Base-by-base conservation (phyloP, 2,888 invertebrate genomes). In the Rotaria macrura region DNA sequence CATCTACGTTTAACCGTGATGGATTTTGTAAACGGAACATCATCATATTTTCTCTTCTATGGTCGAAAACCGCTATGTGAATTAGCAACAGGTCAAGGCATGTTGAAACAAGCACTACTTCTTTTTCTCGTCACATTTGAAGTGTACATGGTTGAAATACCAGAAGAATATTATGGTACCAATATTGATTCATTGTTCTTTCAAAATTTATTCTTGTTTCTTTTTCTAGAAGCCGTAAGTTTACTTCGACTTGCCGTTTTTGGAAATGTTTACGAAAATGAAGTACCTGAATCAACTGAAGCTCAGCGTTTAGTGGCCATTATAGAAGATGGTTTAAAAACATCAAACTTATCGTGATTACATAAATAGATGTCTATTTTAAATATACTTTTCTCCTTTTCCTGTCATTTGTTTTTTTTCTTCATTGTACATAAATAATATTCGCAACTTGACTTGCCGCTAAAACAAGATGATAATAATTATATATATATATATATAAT, bases 21-120 rank as follows among this genome's bases (percentile, higher is more conserved):
- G 79, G 79, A 79, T 43, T 79, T 79, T n/a, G 79, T 79, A 25
- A 79, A 79, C 14, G 79, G 79, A 43, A 79, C 79, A 79, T 79
- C 79, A n/a, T 79, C 79, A 20, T 79, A 79, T 43, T 79, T 79
- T 43, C 79, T 79, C 10, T 79, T 79, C n/a, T 79, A 79, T 79
- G 79, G 79, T 40, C 79, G 79, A n/a, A 79, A 79, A n/a, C 79
- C 79, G 12, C 43, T 79, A n/a, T 79, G 79, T 79, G 79, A 79
- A 79, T 79, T 79, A 79, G 79, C 79, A 0, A 79, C 79, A 43
- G 79, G 79, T 79, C 79, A 79, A 79, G 79, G 79, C 25, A 79
- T 79, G 43, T 79, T 79, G 34, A 40, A 43, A 43, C 79, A 79
- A 79, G 79, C 79, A 38, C 43, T 79, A 43, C 43, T 79, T 43